Percentiles rank a stretch among this genome's conserved stretches.
Conservation (phyloP, 2,888 invertebrate genomes). For the Calameuta pallipes region DNA sequence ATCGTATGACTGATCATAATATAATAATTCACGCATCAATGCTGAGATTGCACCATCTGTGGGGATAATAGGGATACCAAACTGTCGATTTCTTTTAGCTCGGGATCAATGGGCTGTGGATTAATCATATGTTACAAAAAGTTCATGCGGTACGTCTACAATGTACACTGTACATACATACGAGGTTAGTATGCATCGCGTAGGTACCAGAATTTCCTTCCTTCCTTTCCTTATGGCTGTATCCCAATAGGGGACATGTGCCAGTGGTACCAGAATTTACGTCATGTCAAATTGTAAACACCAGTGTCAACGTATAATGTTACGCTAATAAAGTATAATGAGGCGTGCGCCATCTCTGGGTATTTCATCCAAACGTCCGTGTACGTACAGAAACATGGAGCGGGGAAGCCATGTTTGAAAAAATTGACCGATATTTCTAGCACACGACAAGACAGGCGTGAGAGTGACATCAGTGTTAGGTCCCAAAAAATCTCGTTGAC, state of each 20-base stretch:
- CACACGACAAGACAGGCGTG: not conserved
- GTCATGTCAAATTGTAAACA: not conserved
- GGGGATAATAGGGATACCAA: not conserved
- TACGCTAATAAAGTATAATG: constrained; percentile 3
- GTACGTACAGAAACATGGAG: not conserved
- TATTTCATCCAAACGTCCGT: not conserved
- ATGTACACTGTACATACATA: no score
- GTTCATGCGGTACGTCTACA: not conserved
- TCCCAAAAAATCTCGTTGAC: not conserved
- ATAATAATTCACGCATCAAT: not conserved
- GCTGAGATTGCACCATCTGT: not conserved
- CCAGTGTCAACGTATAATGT: constrained; percentile 1
- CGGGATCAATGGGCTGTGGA: not conserved
- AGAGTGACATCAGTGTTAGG: not conserved
- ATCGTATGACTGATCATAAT: not conserved
- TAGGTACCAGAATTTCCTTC: not conserved
- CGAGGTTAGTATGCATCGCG: not conserved
- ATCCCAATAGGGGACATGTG: no score
- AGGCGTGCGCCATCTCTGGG: not conserved
- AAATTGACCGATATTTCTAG: not conserved
- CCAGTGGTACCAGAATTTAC: not conserved
- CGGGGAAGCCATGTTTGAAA: not conserved
- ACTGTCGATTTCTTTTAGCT: not conserved
- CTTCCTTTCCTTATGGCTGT: no score
- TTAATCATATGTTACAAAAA: not conserved